Conservation (phyloP, 1,140 invertebrate species). For the Palaemon carinicauda region DNA sequence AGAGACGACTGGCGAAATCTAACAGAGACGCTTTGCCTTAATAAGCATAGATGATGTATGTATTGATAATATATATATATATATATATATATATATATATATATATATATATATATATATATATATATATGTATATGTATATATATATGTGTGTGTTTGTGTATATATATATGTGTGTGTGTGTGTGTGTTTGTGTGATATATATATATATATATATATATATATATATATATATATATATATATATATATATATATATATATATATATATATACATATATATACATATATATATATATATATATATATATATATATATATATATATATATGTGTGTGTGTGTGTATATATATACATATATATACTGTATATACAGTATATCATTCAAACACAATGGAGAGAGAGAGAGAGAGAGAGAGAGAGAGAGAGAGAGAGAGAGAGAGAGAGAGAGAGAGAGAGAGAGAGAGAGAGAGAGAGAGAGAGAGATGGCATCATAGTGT, state of each 20-base stretch:
- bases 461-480: no score
- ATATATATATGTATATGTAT: not conserved
- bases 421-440: no score
- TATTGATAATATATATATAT: not conserved
- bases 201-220: not conserved
- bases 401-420: no score
- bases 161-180: not conserved
- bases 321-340: not conserved
- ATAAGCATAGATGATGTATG: not conserved
- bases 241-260: not conserved
- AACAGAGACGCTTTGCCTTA: no score
- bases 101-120: slow-evolving; percentile 2
- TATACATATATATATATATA: not conserved
- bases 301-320: not conserved
- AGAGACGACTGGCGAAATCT: no score
- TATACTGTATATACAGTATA: no score
- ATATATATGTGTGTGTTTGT: not conserved
- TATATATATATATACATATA: not conserved
- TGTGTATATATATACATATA: not conserved
- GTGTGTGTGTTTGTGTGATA: not conserved
- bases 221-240: not conserved
- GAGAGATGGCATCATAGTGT: no score
- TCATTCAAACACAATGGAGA: no score
- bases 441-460: no score
- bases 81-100: not conserved